phyloP scores from a whole-genome alignment of 2,797 vertebrate genomes.

The Loriculus beryllinus region DNA sequence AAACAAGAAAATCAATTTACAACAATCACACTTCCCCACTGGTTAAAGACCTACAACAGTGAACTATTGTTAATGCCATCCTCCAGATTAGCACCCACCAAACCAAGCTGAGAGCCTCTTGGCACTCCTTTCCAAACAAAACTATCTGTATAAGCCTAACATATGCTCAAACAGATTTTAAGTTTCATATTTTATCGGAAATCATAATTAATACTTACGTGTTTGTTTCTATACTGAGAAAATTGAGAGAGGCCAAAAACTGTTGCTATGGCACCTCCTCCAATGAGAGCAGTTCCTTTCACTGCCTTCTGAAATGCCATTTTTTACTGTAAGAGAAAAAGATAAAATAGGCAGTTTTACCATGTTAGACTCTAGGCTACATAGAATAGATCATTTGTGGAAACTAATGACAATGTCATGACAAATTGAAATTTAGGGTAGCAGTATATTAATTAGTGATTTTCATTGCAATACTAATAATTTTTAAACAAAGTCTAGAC shows the following conservation, averaged over 20 bases:
- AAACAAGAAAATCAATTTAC: background rate
- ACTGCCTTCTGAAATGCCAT: slow-evolving; percentile 93
- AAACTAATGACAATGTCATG: slow-evolving; percentile 17
- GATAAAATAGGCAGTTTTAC: slow-evolving; percentile 35
- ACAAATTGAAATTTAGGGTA: background rate
- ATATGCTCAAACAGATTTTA: slow-evolving; percentile 58
- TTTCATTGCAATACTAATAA: background rate
- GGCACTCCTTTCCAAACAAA: background rate
- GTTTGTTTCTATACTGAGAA: slow-evolving; percentile 85
- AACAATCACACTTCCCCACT: background rate
- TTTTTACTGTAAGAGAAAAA: slow-evolving; percentile 62
- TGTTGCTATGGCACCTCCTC: slow-evolving; percentile 85
- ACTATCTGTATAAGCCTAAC: background rate
- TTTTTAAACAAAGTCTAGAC: slow-evolving; percentile 41
- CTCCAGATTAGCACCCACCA: slow-evolving; percentile 4
- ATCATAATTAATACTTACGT: slow-evolving; percentile 75
- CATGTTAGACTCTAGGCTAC: background rate
- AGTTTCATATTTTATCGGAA: slow-evolving; percentile 49
- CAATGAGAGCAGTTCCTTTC: slow-evolving; percentile 84
- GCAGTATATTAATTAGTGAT: background rate
- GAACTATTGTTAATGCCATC: background rate
- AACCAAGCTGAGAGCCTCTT: slow-evolving; percentile 11
- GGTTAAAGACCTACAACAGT: background rate
- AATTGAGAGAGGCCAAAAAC: slow-evolving; percentile 88
- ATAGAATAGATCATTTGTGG: background rate